Conservation (phyloP, 2,113 vertebrate species). For the mouse (Mus musculus) region DNA sequence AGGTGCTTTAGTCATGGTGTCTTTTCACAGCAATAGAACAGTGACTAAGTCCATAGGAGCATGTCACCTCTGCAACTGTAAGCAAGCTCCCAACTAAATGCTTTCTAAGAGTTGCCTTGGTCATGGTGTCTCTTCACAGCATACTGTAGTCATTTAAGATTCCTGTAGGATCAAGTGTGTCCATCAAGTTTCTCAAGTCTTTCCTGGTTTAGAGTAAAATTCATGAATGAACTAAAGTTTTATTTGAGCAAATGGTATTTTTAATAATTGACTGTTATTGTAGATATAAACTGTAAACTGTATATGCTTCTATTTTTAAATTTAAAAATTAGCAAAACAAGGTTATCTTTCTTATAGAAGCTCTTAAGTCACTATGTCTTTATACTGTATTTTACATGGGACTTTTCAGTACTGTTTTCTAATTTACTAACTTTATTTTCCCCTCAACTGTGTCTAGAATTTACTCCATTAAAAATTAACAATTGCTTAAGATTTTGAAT, state of each 20-base stretch:
- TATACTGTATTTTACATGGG: not conserved
- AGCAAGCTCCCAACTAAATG: no score
- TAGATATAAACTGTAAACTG: not conserved
- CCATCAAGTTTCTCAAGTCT: slow-evolving; percentile 27
- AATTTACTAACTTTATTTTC: not conserved
- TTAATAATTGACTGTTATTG: not conserved
- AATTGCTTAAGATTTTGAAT: not conserved
- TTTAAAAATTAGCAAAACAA: slow-evolving; percentile 40
- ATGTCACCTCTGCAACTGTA: no score
- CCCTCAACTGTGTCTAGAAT: not conserved
- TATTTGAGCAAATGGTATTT: not conserved
- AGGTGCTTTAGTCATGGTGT: not conserved
- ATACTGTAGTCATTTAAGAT: not conserved
- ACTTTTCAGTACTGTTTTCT: not conserved
- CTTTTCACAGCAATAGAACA: not conserved
- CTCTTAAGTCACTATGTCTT: not conserved
- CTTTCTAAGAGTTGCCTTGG: no score
- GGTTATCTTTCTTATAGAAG: not conserved
- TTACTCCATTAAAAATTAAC: not conserved
- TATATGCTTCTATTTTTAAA: not conserved
- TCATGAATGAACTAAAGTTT: slow-evolving; percentile 33
- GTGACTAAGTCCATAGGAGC: not conserved
- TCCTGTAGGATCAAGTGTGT: not conserved
- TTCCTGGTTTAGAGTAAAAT: not conserved
- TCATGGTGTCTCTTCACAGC: no score